A percentile compares a stretch with the other conserved stretches of the same genome.
Evolutionary conservation across 2,888 invertebrate genomes (phyloP).

Genomic region (Clusia tigrina): DNA sequence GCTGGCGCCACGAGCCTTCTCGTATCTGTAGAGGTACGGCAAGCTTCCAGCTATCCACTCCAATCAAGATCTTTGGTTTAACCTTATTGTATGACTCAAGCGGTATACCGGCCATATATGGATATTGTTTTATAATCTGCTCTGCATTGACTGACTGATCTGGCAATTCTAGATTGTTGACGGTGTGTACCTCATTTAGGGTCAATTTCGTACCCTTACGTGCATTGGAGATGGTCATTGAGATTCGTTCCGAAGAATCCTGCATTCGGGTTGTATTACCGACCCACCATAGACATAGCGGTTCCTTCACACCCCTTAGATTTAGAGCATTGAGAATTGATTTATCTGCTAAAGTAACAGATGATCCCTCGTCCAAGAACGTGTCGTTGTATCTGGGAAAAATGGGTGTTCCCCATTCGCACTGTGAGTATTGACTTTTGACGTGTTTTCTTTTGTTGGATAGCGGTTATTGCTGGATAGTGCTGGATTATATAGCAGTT

Average conservation of each 20-base stretch:
- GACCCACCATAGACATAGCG: neutral
- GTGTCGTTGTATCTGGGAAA: too few species aligned
- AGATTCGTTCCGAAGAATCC: neutral
- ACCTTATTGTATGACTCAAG: neutral
- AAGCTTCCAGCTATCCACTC: neutral
- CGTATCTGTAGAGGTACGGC: neutral
- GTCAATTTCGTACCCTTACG: neutral
- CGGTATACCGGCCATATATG: neutral
- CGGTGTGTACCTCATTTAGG: neutral
- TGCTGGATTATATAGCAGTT: neutral
- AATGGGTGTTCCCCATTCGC: too few species aligned
- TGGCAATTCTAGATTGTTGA: neutral
- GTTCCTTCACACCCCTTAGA: neutral
- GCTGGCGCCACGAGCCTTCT: neutral
- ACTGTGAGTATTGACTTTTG: too few species aligned
- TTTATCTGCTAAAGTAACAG: neutral
- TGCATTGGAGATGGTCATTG: neutral
- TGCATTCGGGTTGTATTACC: neutral
- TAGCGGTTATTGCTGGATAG: neutral
- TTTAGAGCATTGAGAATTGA: neutral
- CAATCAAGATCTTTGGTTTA: neutral
- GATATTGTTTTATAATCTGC: neutral
- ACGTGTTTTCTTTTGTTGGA: neutral
- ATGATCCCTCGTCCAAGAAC: neutral
- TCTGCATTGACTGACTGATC: neutral